Conservation (phyloP, 2,888 invertebrate genomes). For the Platycnemis pennipes region DNA sequence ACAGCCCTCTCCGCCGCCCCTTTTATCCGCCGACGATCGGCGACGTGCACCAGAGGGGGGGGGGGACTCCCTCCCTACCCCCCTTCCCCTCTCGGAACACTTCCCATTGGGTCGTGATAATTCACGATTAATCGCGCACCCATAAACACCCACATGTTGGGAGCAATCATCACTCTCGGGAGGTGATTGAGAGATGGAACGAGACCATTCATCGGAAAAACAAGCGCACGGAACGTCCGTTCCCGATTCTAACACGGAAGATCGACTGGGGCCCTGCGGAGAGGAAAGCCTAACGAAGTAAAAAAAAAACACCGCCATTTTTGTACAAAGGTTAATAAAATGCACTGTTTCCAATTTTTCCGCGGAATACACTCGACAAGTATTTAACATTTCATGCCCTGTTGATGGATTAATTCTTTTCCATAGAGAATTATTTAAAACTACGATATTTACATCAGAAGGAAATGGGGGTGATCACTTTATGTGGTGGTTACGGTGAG, state of each 20-base stretch:
- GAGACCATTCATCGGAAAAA: neutral
- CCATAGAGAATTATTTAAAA: too few species aligned
- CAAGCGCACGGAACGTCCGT: neutral
- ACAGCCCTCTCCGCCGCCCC: neutral
- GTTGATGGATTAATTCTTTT: too few species aligned
- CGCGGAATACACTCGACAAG: too few species aligned
- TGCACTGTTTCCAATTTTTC: too few species aligned
- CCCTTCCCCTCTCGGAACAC: neutral
- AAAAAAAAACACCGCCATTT: too few species aligned
- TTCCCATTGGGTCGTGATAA: constrained; percentile 15
- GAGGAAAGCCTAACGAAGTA: neutral
- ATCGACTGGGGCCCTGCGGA: neutral
- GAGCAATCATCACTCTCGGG: neutral
- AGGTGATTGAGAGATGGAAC: neutral
- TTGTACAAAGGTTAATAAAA: too few species aligned
- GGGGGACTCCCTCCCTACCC: neutral
- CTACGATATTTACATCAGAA: too few species aligned
- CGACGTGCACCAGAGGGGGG: neutral
- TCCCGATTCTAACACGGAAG: neutral
- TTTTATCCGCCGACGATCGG: constrained; percentile 16
- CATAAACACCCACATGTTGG: constrained; percentile 13
- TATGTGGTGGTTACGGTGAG: too few species aligned
- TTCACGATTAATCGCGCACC: constrained; percentile 6
- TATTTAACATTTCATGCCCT: too few species aligned
- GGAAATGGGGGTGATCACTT: too few species aligned